phyloP scores from a whole-genome alignment of 2,113 vertebrate genomes.

The Gavia stellata region DNA sequence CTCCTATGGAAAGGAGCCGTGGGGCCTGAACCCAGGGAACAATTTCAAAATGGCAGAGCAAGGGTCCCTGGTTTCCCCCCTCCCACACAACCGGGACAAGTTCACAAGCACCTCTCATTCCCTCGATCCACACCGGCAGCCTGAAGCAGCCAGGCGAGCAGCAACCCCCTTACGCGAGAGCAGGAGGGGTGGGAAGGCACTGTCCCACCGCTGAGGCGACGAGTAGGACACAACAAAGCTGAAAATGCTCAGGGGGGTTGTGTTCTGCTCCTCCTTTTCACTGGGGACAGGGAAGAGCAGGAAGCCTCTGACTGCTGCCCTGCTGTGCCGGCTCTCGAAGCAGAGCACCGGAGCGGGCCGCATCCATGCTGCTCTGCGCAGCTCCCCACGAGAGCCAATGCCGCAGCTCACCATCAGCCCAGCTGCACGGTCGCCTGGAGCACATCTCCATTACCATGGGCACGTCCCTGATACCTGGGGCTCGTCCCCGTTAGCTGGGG shows the following conservation, averaged over 20 bases:
- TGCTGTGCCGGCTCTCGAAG: neutral
- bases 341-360: rapidly evolving
- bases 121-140: neutral
- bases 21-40: rapidly evolving
- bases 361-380: neutral
- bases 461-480: neutral
- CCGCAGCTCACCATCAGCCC: neutral
- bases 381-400: neutral
- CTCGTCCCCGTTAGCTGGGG: neutral
- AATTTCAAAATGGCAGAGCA: rapidly evolving
- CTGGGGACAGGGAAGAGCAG: neutral
- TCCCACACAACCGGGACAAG: too few relatives aligned
- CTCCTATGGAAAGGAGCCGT: rapidly evolving
- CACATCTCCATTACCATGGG: neutral
- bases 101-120: neutral
- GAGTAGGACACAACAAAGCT: neutral
- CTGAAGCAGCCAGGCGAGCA: neutral
- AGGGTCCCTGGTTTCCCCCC: neutral
- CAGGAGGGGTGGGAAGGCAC: neutral
- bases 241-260: rapidly evolving
- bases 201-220: rapidly evolving
- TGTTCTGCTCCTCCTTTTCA: neutral
- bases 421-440: rapidly evolving
- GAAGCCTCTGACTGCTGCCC: neutral
- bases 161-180: neutral